These are phyloP conservation scores for Propithecus perrieri DNA, from an alignment of 2,797 vertebrate genomes.

Conservation along the genomic window DNA sequence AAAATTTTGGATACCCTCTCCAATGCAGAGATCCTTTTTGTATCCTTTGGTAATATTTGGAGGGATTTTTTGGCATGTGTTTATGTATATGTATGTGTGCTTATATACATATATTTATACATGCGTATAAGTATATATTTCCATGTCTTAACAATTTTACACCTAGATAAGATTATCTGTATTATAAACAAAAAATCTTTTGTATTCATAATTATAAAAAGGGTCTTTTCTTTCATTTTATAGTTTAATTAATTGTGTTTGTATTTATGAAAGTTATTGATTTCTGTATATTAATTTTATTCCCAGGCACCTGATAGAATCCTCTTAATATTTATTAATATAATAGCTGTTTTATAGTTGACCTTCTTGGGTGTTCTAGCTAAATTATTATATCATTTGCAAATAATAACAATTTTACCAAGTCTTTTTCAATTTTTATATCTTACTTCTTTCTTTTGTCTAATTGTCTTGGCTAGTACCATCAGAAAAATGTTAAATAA, in stretches of 20 bases:
- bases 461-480: conserved; percentile 51
- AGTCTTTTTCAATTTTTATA: neutral
- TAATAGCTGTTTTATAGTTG: neutral
- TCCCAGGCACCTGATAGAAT: neutral
- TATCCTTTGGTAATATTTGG: neutral
- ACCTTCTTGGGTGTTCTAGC: neutral
- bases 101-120: neutral
- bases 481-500: conserved; percentile 62
- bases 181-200: neutral
- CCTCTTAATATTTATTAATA: neutral
- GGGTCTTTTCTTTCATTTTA: neutral
- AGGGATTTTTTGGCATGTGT: neutral
- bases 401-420: neutral
- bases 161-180: neutral
- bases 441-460: conserved; percentile 38
- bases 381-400: conserved; percentile 32
- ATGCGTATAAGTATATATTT: neutral
- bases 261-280: neutral
- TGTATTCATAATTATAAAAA: neutral
- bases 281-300: neutral
- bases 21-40: neutral
- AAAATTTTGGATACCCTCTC: neutral
- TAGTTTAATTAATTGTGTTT: neutral
- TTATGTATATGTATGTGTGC: neutral
- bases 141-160: neutral